These are phyloP conservation scores for Parazoanthus swiftii DNA, from an alignment of 92 coral and sea anemone species.

Conservation along the genomic window DNA sequence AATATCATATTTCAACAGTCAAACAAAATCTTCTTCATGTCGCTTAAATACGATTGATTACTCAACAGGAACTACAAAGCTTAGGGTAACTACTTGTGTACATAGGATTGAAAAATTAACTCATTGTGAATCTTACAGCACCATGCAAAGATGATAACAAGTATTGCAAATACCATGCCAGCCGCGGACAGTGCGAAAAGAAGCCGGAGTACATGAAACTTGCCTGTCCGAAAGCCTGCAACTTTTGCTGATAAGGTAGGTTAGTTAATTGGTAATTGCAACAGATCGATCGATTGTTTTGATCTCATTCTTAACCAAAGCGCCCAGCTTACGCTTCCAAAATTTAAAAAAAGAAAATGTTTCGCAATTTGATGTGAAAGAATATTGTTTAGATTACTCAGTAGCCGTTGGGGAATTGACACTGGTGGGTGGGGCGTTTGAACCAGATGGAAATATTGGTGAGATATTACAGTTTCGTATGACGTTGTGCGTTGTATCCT, in stretches of 20 bases:
- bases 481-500: too few species aligned
- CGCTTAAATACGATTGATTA: neutral
- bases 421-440: too few species aligned
- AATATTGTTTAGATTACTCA: too few species aligned
- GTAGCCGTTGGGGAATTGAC: too few species aligned
- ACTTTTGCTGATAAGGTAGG: constrained; percentile 14
- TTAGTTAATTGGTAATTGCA: neutral
- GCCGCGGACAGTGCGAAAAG: constrained; percentile 3
- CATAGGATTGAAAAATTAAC: neutral
- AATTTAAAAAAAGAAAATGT: too few species aligned
- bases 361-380: too few species aligned
- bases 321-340: neutral
- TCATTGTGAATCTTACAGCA: neutral
- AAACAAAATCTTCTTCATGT: neutral
- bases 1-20: neutral
- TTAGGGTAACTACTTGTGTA: neutral
- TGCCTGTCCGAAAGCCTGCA: neutral
- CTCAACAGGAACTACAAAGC: too few species aligned
- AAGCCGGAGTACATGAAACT: neutral
- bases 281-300: neutral
- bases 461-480: too few species aligned
- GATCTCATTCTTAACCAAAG: neutral
- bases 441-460: too few species aligned
- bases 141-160: neutral
- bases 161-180: neutral